Conservation (phyloP, 2,113 vertebrate genomes). For the Equus quagga region DNA sequence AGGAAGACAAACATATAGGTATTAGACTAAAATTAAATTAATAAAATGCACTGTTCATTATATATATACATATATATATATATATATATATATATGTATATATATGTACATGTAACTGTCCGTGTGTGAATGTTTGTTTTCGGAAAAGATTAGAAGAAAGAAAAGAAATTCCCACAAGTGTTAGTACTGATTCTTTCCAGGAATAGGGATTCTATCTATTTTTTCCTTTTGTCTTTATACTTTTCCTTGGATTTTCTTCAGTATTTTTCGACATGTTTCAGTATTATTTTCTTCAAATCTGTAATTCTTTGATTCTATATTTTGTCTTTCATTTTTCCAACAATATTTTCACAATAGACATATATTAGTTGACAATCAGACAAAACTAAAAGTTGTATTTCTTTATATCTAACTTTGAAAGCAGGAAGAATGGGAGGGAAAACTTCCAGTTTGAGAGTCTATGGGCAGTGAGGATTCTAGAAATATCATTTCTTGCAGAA, state of each 20-base stretch:
- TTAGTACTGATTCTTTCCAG: not conserved
- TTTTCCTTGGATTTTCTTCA: not conserved
- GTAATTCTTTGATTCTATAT: not conserved
- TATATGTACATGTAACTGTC: not conserved
- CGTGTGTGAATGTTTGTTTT: not conserved
- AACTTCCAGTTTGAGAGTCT: not conserved
- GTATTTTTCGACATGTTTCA: not conserved
- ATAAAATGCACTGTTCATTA: not conserved
- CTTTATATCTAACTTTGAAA: conserved; percentile 12
- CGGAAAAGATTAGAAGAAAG: not conserved
- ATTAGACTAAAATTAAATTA: not conserved
- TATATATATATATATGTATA: not conserved
- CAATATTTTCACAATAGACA: not conserved
- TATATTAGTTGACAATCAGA: not conserved
- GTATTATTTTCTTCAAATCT: not conserved
- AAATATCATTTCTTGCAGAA: not conserved
- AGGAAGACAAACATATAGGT: not conserved
- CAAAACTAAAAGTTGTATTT: not conserved
- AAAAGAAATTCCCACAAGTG: not conserved
- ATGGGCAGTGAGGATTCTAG: not conserved
- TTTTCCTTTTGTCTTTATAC: not conserved
- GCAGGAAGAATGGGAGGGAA: not conserved
- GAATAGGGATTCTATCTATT: not conserved
- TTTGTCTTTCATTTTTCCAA: not conserved
- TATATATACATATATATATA: not conserved